Evolutionary conservation across 1,140 invertebrate genomes (phyloP).

Genomic region (Phortica variegata): DNA sequence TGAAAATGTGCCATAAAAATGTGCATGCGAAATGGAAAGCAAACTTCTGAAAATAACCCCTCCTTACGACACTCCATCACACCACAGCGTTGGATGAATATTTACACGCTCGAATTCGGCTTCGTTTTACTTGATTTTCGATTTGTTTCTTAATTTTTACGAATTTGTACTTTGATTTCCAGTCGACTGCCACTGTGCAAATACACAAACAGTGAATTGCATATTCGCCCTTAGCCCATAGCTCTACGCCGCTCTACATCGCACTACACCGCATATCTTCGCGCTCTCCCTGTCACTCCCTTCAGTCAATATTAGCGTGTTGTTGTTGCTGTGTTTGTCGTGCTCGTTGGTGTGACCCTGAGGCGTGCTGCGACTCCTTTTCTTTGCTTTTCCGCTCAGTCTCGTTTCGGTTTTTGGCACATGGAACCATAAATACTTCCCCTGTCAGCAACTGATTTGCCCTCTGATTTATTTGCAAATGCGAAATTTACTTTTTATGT

Average conservation of each 20-base stretch:
- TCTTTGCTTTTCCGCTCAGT: constrained; percentile 11
- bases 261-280: too few relatives aligned
- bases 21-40: constrained; percentile 31
- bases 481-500: constrained; percentile 54
- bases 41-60: background rate
- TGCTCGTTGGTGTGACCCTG: constrained; percentile 9
- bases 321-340: too few relatives aligned
- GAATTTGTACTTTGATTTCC: constrained; percentile 42
- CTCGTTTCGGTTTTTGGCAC: constrained; percentile 9
- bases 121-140: constrained; percentile 42
- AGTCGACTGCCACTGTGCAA: constrained; percentile 20
- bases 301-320: too few relatives aligned
- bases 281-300: too few relatives aligned
- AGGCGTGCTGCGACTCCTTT: constrained; percentile 19
- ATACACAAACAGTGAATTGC: background rate
- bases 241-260: too few relatives aligned
- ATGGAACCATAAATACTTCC: constrained; percentile 50
- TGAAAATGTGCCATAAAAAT: constrained; percentile 54
- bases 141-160: constrained; percentile 55
- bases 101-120: background rate
- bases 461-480: constrained; percentile 55
- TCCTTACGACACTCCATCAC: too few relatives aligned
- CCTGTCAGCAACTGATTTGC: constrained; percentile 52
- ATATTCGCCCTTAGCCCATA: too few relatives aligned
- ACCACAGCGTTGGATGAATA: constrained; percentile 2